A percentile compares a stretch with the other conserved stretches of the same genome.
phyloP scores from a whole-genome alignment of 2,888 invertebrate species.

The Andrena dorsata region DNA sequence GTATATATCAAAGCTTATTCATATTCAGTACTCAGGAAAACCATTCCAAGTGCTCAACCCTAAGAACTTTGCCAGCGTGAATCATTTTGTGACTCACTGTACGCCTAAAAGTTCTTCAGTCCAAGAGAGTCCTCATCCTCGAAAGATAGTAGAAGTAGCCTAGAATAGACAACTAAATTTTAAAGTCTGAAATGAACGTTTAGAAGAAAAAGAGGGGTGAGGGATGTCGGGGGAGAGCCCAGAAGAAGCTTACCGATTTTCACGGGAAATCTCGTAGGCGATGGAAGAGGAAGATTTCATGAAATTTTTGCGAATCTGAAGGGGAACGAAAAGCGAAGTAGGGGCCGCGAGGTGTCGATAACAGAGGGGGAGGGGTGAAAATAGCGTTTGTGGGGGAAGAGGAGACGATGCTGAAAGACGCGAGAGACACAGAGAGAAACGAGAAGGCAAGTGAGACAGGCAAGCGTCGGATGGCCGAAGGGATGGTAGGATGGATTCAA shows the following conservation, averaged over 20 bases:
- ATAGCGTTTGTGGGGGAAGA: slow-evolving; percentile 31
- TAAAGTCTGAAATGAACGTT: not conserved
- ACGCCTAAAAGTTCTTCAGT: too few relatives aligned
- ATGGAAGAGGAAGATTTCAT: slow-evolving; percentile 64
- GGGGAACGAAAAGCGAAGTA: slow-evolving; percentile 35
- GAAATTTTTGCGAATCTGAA: slow-evolving; percentile 51
- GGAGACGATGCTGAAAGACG: slow-evolving; percentile 44
- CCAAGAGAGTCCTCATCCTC: too few relatives aligned
- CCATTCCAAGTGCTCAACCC: too few relatives aligned
- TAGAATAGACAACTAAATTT: too few relatives aligned
- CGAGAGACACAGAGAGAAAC: slow-evolving; percentile 49
- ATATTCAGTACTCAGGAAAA: too few relatives aligned
- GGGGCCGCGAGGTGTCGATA: slow-evolving; percentile 39
- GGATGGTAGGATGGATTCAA: slow-evolving; percentile 81
- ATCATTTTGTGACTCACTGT: too few relatives aligned
- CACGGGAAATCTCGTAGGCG: slow-evolving; percentile 41
- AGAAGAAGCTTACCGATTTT: slow-evolving; percentile 16
- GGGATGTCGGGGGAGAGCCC: not conserved
- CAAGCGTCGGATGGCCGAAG: slow-evolving; percentile 73
- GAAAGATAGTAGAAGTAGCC: too few relatives aligned
- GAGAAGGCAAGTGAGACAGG: slow-evolving; percentile 64
- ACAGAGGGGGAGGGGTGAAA: slow-evolving; percentile 54
- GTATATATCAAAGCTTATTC: too few relatives aligned
- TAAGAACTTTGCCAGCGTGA: too few relatives aligned
- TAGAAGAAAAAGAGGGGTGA: not conserved